These are phyloP conservation scores for Urechis unicinctus DNA, from an alignment of 2,888 invertebrate species.

Conservation along the genomic window DNA sequence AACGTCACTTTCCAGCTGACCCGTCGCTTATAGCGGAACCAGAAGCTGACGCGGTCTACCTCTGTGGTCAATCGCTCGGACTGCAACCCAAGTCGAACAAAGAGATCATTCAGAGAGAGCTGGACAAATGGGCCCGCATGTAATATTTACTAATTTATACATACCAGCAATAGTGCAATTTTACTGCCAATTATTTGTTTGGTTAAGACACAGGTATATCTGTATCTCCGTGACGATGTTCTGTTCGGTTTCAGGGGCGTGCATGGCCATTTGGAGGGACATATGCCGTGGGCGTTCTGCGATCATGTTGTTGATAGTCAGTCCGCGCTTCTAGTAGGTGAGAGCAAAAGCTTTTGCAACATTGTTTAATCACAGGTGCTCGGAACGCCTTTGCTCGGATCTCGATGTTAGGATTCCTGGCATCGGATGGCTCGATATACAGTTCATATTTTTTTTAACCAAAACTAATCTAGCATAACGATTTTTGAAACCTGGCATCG, in stretches of 20 bases:
- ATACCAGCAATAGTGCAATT: neutral
- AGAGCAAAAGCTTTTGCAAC: constrained; percentile 6
- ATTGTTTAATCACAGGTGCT: neutral
- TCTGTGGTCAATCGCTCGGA: constrained; percentile 58
- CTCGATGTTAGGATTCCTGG: too few relatives aligned
- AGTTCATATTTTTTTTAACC: too few relatives aligned
- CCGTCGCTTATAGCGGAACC: constrained; percentile 1
- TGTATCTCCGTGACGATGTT: neutral
- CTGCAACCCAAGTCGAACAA: constrained; percentile 54
- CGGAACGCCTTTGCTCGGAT: too few relatives aligned
- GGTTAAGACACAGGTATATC: neutral
- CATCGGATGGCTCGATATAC: too few relatives aligned
- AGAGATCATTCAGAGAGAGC: constrained; percentile 46
- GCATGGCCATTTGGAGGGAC: constrained; percentile 47
- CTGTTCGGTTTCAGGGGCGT: constrained; percentile 34
- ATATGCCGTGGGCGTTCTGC: constrained; percentile 51
- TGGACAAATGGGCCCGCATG: constrained; percentile 55
- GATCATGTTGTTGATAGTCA: constrained; percentile 47
- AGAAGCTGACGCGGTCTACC: constrained; percentile 54
- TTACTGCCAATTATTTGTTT: neutral
- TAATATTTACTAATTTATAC: constrained; percentile 28
- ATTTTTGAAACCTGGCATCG: too few relatives aligned
- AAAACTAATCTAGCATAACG: too few relatives aligned
- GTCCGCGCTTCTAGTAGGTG: constrained; percentile 50
- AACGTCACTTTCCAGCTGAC: constrained; percentile 11